A percentile compares a stretch with the other conserved stretches of the same genome.
Evolutionary conservation across 2,113 vertebrate genomes (phyloP).

Genomic region (Triplophysa tibetana): DNA sequence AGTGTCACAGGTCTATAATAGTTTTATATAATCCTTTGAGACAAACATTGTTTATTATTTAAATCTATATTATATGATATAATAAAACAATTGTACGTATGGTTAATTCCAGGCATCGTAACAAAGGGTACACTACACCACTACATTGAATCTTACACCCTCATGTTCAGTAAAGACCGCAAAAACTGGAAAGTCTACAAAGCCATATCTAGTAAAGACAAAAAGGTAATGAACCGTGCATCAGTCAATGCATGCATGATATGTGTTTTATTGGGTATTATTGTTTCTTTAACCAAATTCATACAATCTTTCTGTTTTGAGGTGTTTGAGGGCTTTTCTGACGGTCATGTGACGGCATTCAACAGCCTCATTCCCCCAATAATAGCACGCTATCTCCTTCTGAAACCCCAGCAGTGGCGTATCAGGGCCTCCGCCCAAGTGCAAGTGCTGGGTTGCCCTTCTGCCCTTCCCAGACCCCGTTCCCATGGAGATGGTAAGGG

Average conservation of each 20-base stretch:
- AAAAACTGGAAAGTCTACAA: slow-evolving; percentile 82
- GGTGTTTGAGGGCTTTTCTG: slow-evolving; percentile 78
- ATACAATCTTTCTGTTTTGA: slow-evolving; percentile 47
- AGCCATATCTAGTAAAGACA: slow-evolving; percentile 69
- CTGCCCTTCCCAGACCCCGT: slow-evolving; percentile 52
- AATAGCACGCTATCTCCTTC: slow-evolving; percentile 75
- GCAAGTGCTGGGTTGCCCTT: slow-evolving; percentile 78
- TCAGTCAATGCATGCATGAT: neutral
- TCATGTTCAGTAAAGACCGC: slow-evolving; percentile 78
- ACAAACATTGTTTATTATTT: neutral
- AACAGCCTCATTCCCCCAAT: slow-evolving; percentile 79
- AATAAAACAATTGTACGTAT: no score
- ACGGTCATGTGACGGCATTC: slow-evolving; percentile 71
- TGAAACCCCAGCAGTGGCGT: slow-evolving; percentile 74
- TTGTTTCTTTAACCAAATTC: neutral
- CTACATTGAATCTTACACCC: slow-evolving; percentile 72
- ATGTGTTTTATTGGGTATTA: neutral
- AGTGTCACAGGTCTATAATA: slow-evolving; percentile 75
- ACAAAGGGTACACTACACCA: slow-evolving; percentile 72
- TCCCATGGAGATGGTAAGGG: slow-evolving; percentile 47
- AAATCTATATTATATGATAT: no score
- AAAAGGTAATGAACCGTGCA: slow-evolving; percentile 68
- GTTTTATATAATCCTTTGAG: neutral
- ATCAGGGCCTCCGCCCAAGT: slow-evolving; percentile 68
- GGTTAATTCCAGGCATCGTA: slow-evolving; percentile 71